phyloP scores from a whole-genome alignment of 2,113 vertebrate genomes.

The Oceanites oceanicus region DNA sequence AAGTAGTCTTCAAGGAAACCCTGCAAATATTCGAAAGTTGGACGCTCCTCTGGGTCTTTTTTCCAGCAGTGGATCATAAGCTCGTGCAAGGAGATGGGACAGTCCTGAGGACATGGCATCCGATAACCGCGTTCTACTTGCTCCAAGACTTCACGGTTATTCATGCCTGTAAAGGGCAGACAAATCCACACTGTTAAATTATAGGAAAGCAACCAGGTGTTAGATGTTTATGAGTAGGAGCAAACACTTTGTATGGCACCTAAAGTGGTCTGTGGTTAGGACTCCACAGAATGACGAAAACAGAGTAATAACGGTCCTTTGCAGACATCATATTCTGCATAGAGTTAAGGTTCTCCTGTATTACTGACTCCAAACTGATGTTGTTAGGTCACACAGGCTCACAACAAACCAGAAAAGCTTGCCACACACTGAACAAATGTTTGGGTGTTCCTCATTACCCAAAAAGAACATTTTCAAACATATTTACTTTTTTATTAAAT shows the following conservation, averaged over 20 bases:
- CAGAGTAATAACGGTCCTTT: neutral
- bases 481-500: neutral
- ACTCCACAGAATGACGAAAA: neutral
- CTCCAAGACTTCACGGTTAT: constrained; percentile 97
- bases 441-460: neutral
- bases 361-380: neutral
- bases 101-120: constrained; percentile 96
- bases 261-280: neutral
- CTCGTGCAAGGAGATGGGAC: constrained; percentile 94
- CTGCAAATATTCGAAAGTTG: constrained; percentile 97
- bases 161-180: constrained; percentile 85
- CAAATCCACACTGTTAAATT: neutral
- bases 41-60: constrained; percentile 94
- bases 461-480: neutral
- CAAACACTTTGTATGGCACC: neutral
- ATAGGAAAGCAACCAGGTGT: neutral
- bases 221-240: neutral
- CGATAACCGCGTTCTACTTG: constrained; percentile 97
- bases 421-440: neutral
- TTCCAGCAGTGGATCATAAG: constrained; percentile 99
- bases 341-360: neutral
- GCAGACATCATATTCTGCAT: neutral
- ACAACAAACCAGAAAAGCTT: neutral
- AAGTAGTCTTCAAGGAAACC: constrained; percentile 99
- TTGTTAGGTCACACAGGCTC: neutral